Percentiles rank a stretch among this genome's conserved stretches.
These are phyloP conservation scores for Megathymus violae DNA, from an alignment of 1,140 invertebrate genomes.

Conservation along the genomic window DNA sequence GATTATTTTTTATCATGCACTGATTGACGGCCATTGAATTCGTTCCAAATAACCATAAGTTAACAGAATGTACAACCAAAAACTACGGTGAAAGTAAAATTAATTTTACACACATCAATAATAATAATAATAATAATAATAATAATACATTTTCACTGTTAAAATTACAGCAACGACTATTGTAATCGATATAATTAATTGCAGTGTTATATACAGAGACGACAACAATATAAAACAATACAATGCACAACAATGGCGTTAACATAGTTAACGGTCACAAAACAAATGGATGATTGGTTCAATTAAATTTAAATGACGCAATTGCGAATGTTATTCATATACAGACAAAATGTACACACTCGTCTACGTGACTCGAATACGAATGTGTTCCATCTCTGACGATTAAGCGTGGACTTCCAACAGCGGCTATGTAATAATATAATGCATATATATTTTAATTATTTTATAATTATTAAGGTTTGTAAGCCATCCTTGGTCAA, in stretches of 20 bases:
- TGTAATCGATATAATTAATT: neutral
- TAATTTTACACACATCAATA: neutral
- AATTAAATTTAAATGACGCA: slow-evolving; percentile 1
- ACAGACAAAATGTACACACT: neutral
- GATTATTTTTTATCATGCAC: no score
- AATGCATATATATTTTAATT: no score
- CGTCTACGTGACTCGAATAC: neutral
- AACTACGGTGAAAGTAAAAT: no score
- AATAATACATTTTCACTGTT: neutral
- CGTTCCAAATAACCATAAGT: no score
- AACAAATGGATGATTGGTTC: neutral
- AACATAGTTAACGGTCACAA: slow-evolving; percentile 1
- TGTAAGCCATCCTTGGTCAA: no score
- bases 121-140: no score
- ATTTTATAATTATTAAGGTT: no score
- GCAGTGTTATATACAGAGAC: neutral
- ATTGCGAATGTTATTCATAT: neutral
- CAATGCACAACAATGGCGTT: neutral
- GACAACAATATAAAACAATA: neutral
- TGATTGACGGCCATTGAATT: no score
- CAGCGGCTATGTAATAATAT: no score
- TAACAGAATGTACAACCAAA: no score
- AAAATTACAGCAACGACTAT: neutral
- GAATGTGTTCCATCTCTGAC: neutral
- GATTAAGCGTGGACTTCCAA: neutral